These are phyloP conservation scores for Penelope pileata DNA, from an alignment of 2,113 vertebrate genomes.

Conservation along the genomic window DNA sequence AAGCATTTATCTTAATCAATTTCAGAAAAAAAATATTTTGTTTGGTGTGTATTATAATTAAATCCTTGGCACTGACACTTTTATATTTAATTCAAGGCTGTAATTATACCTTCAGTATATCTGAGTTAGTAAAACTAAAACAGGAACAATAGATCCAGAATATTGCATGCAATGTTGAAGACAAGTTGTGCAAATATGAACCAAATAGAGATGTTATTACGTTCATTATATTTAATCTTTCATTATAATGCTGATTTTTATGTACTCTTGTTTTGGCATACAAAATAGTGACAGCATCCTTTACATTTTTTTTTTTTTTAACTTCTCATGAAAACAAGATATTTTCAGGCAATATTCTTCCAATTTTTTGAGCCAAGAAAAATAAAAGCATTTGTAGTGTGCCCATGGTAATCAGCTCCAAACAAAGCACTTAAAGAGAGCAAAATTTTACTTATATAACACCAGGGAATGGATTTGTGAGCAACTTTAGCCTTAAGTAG, in stretches of 20 bases:
- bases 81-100: constrained; percentile 3
- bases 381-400: not conserved
- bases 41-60: constrained; percentile 9
- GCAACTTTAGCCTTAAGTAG: not conserved
- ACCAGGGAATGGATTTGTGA: not conserved
- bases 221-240: not conserved
- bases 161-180: not conserved
- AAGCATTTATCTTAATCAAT: not conserved
- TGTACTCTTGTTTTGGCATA: not conserved
- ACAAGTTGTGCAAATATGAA: not conserved
- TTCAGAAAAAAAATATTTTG: not conserved
- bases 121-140: not conserved
- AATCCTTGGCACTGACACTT: not conserved
- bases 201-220: not conserved
- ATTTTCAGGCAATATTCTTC: not conserved
- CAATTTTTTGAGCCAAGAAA: not conserved
- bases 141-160: not conserved
- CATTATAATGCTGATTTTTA: not conserved
- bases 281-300: not conserved
- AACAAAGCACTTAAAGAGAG: not conserved
- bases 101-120: not conserved
- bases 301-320: not conserved
- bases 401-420: not conserved
- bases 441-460: not conserved
- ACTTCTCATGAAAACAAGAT: not conserved